Conservation (phyloP, 2,113 vertebrate species). For the Aramus guarauna region DNA sequence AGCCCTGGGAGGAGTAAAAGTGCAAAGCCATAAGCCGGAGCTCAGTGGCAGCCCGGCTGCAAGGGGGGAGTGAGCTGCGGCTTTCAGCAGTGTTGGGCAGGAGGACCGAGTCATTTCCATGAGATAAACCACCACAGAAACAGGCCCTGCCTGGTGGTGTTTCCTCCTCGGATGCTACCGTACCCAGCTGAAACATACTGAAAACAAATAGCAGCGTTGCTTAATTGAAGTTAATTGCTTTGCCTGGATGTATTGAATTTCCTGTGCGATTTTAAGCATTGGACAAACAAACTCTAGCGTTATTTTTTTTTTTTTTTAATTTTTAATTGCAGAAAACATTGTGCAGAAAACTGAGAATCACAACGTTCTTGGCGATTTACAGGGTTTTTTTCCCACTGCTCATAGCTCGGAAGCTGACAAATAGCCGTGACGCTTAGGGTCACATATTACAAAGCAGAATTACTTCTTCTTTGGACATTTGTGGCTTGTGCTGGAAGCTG, state of each 20-base stretch:
- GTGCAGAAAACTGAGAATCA: not conserved
- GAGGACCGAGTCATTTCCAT: not conserved
- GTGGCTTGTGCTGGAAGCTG: not conserved
- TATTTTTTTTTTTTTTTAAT: not conserved
- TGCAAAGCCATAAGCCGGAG: not conserved
- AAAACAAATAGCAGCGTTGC: not conserved
- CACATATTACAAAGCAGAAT: not conserved
- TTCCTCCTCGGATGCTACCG: not conserved
- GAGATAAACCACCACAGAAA: not conserved
- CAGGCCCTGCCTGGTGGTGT: not conserved
- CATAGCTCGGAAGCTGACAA: not conserved
- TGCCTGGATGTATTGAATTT: not conserved
- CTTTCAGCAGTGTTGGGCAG: not conserved
- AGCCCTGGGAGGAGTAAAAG: not conserved
- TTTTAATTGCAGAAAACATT: too few species aligned
- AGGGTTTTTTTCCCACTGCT: not conserved
- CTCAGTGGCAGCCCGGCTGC: not conserved
- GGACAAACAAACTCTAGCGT: not conserved
- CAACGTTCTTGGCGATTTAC: rapidly evolving
- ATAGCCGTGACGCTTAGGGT: not conserved
- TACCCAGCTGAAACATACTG: not conserved
- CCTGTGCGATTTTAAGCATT: not conserved
- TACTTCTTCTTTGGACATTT: not conserved
- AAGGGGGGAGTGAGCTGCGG: rapidly evolving
- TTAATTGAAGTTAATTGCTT: not conserved